A percentile compares a stretch with the other conserved stretches of the same genome.
Conservation (phyloP, 2,113 vertebrate species). For the Chaenocephalus aceratus region DNA sequence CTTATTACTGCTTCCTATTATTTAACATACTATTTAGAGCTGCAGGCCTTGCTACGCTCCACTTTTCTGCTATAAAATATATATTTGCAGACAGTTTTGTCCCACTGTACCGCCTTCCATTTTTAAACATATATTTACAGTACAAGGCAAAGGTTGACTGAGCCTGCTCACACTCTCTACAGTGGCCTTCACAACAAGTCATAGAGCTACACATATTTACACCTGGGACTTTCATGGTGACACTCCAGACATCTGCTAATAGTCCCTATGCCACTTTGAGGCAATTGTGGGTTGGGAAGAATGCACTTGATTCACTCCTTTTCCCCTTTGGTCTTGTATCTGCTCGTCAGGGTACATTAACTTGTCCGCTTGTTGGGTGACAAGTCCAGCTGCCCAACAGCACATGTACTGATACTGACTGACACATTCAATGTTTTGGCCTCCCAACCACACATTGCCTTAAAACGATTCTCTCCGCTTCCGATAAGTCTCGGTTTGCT, state of each 20-base stretch:
- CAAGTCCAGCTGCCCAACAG: slow-evolving; percentile 7
- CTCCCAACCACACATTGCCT: slow-evolving; percentile 5
- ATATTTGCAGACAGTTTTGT: neutral
- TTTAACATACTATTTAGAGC: slow-evolving; percentile 25
- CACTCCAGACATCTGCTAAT: slow-evolving; percentile 30
- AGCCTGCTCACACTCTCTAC: slow-evolving; percentile 20
- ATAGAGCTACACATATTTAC: slow-evolving; percentile 47
- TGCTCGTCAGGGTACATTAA: slow-evolving; percentile 29
- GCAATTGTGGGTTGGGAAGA: slow-evolving; percentile 34
- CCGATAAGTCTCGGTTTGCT: neutral
- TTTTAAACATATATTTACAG: slow-evolving; percentile 48
- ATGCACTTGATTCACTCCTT: slow-evolving; percentile 12
- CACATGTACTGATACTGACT: neutral
- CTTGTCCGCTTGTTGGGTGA: slow-evolving; percentile 7
- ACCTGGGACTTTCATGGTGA: slow-evolving; percentile 34
- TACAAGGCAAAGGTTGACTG: slow-evolving; percentile 32
- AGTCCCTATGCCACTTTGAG: slow-evolving; percentile 25
- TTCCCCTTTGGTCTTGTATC: slow-evolving; percentile 28
- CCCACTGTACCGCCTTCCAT: slow-evolving; percentile 18
- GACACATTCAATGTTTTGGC: slow-evolving; percentile 25
- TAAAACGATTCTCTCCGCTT: slow-evolving; percentile 1
- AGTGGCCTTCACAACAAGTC: slow-evolving; percentile 42
- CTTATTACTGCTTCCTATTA: slow-evolving; percentile 6
- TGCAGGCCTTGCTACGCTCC: neutral
- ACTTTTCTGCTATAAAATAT: neutral